These are phyloP conservation scores for Arenaria interpres DNA, from an alignment of 2,113 vertebrate species.

Conservation along the genomic window DNA sequence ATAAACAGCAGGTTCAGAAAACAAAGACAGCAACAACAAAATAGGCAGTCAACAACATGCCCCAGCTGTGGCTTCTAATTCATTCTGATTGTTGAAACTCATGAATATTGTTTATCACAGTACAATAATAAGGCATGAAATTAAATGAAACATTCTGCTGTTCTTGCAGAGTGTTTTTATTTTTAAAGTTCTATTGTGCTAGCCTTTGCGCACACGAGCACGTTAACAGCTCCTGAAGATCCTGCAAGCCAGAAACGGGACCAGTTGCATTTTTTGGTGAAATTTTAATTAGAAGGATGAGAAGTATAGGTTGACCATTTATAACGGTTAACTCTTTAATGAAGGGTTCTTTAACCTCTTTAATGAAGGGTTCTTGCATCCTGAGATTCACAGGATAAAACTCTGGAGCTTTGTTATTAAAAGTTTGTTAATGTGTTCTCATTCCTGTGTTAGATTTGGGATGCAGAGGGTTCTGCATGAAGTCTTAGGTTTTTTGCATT, in stretches of 20 bases:
- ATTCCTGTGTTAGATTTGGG: background rate
- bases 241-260: background rate
- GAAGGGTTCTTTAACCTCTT: background rate
- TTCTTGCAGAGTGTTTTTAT: background rate
- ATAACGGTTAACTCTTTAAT: background rate
- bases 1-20: background rate
- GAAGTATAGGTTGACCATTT: background rate
- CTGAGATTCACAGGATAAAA: background rate
- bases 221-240: background rate
- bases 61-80: background rate
- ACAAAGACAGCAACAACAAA: background rate
- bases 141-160: background rate
- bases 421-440: background rate
- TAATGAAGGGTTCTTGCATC: background rate
- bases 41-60: background rate
- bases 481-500: background rate
- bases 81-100: background rate
- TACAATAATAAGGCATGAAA: background rate
- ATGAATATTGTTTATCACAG: background rate
- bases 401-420: background rate
- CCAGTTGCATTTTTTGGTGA: background rate
- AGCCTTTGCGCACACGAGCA: background rate
- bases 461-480: background rate
- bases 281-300: background rate
- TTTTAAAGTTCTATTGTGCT: background rate